Conservation (phyloP, 2,888 invertebrate species). For the Perithous albicinctus region DNA sequence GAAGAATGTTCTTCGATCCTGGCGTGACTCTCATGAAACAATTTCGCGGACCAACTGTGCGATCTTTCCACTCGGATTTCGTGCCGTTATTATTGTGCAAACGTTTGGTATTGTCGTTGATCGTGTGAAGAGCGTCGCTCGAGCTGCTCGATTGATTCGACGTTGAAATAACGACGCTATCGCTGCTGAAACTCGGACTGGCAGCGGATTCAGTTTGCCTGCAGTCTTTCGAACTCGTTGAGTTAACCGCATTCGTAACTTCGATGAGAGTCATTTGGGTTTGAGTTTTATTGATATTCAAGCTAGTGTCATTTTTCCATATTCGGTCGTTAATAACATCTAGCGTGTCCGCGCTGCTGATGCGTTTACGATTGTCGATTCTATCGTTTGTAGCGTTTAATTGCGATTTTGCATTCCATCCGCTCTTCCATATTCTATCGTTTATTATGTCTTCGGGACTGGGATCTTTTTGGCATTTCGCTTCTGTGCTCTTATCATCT, state of each 20-base stretch:
- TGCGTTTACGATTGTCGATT: slow-evolving; percentile 59
- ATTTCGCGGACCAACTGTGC: slow-evolving; percentile 88
- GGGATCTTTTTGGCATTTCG: slow-evolving; percentile 69
- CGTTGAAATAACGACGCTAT: slow-evolving; percentile 82
- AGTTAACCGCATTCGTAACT: slow-evolving; percentile 77
- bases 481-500: slow-evolving; percentile 64
- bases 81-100: slow-evolving; percentile 55
- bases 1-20: slow-evolving; percentile 92
- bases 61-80: slow-evolving; percentile 71
- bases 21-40: slow-evolving; percentile 92
- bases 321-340: slow-evolving; percentile 82
- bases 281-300: slow-evolving; percentile 57
- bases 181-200: slow-evolving; percentile 82
- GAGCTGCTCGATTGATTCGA: slow-evolving; percentile 83
- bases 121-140: slow-evolving; percentile 77
- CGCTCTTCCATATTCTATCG: slow-evolving; percentile 82
- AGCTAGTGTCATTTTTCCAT: slow-evolving; percentile 76
- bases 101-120: slow-evolving; percentile 64
- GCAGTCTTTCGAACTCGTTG: slow-evolving; percentile 70
- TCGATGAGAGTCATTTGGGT: slow-evolving; percentile 79
- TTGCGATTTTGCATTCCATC: slow-evolving; percentile 76
- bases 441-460: slow-evolving; percentile 81
- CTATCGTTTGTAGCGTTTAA: slow-evolving; percentile 26
- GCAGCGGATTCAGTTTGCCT: slow-evolving; percentile 73
- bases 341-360: slow-evolving; percentile 70